Conservation (phyloP, 2,113 vertebrate species). For the Rhinogobius similis region DNA sequence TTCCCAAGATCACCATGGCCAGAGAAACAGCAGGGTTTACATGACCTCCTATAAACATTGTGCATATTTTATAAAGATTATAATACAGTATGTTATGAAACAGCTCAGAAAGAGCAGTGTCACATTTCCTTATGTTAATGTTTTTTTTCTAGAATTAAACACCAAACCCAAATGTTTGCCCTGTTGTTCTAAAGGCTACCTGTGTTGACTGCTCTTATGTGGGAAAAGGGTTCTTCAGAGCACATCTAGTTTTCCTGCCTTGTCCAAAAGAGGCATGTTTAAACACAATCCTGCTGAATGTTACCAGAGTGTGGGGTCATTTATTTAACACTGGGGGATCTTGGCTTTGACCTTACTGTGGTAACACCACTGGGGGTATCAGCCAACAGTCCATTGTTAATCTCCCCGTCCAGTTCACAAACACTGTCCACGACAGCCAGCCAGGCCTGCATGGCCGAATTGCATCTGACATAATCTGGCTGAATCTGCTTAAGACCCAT, state of each 20-base stretch:
- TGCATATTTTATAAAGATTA: background rate
- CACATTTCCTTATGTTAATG: background rate
- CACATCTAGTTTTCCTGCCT: slow-evolving; percentile 37
- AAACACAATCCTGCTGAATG: slow-evolving; percentile 68
- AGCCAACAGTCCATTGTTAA: slow-evolving; percentile 68
- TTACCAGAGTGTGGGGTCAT: slow-evolving; percentile 66
- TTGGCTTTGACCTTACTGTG: slow-evolving; percentile 66
- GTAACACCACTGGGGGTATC: slow-evolving; percentile 67
- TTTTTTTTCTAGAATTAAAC: background rate
- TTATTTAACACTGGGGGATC: slow-evolving; percentile 72
- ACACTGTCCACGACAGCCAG: slow-evolving; percentile 65
- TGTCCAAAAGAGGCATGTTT: slow-evolving; percentile 46
- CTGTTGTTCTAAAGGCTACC: background rate
- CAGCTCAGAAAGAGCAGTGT: no score
- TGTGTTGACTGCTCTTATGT: background rate
- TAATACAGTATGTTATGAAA: background rate
- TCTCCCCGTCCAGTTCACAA: slow-evolving; percentile 71
- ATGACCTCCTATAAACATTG: slow-evolving; percentile 85
- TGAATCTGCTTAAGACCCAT: slow-evolving; percentile 76
- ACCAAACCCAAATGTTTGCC: background rate
- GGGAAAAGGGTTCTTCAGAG: slow-evolving; percentile 34
- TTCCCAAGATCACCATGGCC: slow-evolving; percentile 90
- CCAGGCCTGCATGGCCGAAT: slow-evolving; percentile 70
- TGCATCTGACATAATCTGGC: slow-evolving; percentile 79
- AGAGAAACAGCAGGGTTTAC: slow-evolving; percentile 95